A percentile compares a stretch with the other conserved stretches of the same genome.
phyloP scores from a whole-genome alignment of 2,113 vertebrate species.

The Pristiophorus japonicus region DNA sequence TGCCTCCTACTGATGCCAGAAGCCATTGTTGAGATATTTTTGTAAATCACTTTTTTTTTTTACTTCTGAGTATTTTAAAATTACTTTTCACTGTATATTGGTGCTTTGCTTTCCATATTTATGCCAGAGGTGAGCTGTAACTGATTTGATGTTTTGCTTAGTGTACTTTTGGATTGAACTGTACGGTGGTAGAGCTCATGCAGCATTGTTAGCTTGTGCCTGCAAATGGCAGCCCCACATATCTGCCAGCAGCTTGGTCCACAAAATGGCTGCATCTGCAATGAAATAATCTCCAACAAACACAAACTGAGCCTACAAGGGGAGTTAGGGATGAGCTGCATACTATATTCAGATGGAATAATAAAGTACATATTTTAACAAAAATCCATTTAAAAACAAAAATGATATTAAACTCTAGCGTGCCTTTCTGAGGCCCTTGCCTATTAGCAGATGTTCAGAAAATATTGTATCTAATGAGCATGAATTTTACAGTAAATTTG shows the following conservation, averaged over 20 bases:
- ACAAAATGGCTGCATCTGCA: constrained; percentile 28
- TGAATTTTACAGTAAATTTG: not conserved
- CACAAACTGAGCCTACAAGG: not conserved
- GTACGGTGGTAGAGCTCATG: not conserved
- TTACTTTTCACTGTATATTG: not conserved
- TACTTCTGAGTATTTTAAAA: not conserved
- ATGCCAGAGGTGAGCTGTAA: not conserved
- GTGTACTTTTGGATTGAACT: not conserved
- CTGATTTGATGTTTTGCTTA: not conserved
- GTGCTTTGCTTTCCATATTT: not conserved
- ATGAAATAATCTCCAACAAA: constrained; percentile 25
- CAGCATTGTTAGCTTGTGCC: not conserved
- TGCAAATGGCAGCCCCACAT: constrained; percentile 10
- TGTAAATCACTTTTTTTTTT: not conserved
- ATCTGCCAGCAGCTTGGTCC: not conserved
- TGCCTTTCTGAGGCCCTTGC: not conserved
- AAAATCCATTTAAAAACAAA: not conserved
- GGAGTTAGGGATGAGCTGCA: constrained; percentile 19
- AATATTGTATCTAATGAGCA: too few relatives aligned
- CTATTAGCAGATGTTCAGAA: not conserved
- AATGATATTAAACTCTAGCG: not conserved
- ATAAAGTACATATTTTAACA: not conserved
- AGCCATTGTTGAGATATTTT: not conserved
- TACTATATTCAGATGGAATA: not conserved
- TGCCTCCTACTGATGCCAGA: not conserved